Percentiles rank a stretch among this genome's conserved stretches.
Evolutionary conservation across 23 tunicate genomes (phyloP).

Genomic region (Ciona savignyi): DNA sequence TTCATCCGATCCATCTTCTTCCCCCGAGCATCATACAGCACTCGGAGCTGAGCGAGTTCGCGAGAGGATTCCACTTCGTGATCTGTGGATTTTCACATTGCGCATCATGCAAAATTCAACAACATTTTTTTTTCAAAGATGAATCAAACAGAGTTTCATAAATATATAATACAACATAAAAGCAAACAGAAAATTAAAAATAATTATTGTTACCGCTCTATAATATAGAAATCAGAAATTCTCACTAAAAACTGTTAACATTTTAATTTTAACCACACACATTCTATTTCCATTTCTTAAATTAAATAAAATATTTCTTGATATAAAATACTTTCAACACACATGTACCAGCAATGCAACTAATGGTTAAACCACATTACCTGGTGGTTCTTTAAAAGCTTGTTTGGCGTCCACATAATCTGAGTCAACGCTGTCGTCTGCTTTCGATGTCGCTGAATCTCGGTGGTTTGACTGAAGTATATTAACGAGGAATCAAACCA

Average conservation of each 20-base stretch:
- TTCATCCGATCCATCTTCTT: conserved; percentile 62
- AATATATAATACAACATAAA: too few relatives aligned
- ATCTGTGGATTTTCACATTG: background rate
- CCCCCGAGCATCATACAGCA: conserved; percentile 84
- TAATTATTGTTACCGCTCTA: too few relatives aligned
- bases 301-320: too few relatives aligned
- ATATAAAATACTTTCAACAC: too few relatives aligned
- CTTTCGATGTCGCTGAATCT: conserved; percentile 15
- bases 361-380: too few relatives aligned
- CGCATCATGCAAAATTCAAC: background rate
- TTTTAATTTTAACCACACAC: too few relatives aligned
- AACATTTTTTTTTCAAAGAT: background rate
- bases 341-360: too few relatives aligned
- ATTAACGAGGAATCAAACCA: too few relatives aligned
- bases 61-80: conserved; percentile 5
- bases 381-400: conserved; percentile 15
- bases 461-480: conserved; percentile 6
- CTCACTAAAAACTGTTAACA: background rate
- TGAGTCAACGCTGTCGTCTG: conserved; percentile 53
- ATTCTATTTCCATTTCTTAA: too few relatives aligned
- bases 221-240: too few relatives aligned
- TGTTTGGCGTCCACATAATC: conserved; percentile 58
- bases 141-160: too few relatives aligned
- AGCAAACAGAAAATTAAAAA: too few relatives aligned
- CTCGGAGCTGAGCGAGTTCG: conserved; percentile 67